A percentile compares a stretch with the other conserved stretches of the same genome.
phyloP scores from a whole-genome alignment of 2,888 invertebrate species.

The Campoplex nolae region DNA sequence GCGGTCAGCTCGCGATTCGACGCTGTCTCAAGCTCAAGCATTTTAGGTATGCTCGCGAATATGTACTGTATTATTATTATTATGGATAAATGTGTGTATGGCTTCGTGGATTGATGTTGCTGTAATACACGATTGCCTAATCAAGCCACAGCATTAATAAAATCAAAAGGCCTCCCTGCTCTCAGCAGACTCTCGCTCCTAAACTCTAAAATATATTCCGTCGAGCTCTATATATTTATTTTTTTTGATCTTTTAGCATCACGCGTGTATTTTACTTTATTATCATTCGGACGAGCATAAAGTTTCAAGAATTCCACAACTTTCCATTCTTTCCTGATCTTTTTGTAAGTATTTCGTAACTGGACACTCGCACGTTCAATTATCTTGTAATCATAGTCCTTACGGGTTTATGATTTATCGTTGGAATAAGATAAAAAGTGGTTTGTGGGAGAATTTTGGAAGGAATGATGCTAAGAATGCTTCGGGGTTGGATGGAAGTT shows the following conservation, averaged over 20 bases:
- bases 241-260: background rate
- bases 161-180: conserved; percentile 24
- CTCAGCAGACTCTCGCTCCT: conserved; percentile 13
- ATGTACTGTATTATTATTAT: conserved; percentile 15
- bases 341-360: background rate
- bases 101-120: background rate
- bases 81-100: background rate
- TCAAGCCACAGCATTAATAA: conserved; percentile 14
- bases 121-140: conserved; percentile 35
- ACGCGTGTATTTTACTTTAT: background rate
- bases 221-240: background rate
- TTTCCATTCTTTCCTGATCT: background rate
- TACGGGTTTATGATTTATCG: too few relatives aligned
- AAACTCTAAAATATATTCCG: conserved; percentile 4
- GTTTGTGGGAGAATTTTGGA: too few relatives aligned
- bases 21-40: conserved; percentile 12
- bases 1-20: conserved; percentile 8
- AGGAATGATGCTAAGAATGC: too few relatives aligned
- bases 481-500: too few relatives aligned
- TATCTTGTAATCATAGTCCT: background rate
- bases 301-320: background rate
- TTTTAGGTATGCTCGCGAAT: conserved; percentile 42
- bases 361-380: background rate
- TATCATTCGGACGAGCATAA: background rate
- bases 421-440: too few relatives aligned